A percentile compares a stretch with the other conserved stretches of the same genome.
Evolutionary conservation across 2,797 vertebrate genomes (phyloP).

Genomic region (Gymnothorax reevesii): DNA sequence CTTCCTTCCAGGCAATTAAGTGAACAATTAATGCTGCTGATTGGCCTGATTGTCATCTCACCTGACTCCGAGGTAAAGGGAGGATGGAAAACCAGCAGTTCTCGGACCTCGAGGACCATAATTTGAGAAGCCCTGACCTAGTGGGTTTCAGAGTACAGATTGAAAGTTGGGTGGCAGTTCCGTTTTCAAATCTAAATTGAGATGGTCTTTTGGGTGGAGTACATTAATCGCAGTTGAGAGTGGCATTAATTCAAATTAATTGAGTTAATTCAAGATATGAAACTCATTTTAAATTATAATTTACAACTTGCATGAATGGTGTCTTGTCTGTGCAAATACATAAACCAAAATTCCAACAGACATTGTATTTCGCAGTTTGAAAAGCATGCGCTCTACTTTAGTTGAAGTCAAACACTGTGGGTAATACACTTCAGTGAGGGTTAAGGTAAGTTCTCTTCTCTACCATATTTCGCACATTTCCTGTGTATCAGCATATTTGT

Average conservation of each 20-base stretch:
- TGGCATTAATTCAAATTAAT: background rate
- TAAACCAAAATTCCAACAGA: background rate
- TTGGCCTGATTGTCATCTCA: too few species aligned
- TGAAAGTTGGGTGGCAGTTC: background rate
- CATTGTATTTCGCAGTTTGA: background rate
- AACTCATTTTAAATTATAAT: too few species aligned
- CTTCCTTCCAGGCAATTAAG: too few species aligned
- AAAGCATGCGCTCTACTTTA: background rate
- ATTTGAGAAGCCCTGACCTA: too few species aligned
- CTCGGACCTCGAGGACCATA: too few species aligned
- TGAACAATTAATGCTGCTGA: too few species aligned
- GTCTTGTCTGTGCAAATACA: background rate
- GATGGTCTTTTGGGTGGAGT: too few species aligned
- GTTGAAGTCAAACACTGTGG: background rate
- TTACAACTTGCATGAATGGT: background rate
- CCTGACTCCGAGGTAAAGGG: too few species aligned
- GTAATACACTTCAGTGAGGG: background rate
- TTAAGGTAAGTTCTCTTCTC: background rate
- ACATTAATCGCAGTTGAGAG: background rate
- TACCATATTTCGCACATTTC: background rate
- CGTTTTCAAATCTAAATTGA: too few species aligned
- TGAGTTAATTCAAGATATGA: background rate
- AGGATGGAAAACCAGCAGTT: too few species aligned
- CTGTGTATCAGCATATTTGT: too few species aligned
- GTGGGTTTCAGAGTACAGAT: too few species aligned